These are phyloP conservation scores for Centropus unirufus DNA, from an alignment of 2,113 vertebrate genomes.

Conservation along the genomic window DNA sequence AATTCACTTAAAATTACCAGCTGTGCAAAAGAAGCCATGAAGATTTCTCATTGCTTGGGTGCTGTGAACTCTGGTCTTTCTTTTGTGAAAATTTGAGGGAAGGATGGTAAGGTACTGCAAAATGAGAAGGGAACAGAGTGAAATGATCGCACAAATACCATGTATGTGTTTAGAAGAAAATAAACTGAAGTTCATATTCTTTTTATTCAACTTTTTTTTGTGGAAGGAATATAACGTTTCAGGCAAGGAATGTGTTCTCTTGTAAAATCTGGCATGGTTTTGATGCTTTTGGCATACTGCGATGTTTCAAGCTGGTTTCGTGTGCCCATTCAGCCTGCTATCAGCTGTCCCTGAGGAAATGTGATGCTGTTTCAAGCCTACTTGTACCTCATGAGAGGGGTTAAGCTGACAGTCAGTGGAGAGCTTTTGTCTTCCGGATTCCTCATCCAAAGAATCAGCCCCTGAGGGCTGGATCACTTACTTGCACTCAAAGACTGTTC, in stretches of 20 bases:
- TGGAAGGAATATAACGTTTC: neutral
- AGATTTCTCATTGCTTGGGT: neutral
- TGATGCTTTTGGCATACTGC: neutral
- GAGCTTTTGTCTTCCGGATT: constrained; percentile 1
- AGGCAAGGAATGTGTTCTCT: neutral
- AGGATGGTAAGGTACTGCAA: neutral
- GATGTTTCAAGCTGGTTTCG: neutral
- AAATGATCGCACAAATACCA: neutral
- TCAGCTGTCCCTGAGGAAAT: neutral
- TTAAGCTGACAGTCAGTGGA: neutral
- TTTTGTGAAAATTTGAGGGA: neutral
- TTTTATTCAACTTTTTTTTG: neutral
- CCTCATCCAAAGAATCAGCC: neutral
- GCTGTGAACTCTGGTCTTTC: neutral
- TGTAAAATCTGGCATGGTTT: neutral
- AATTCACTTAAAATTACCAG: neutral
- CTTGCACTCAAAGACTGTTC: neutral
- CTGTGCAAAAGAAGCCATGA: neutral
- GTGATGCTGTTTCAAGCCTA: neutral
- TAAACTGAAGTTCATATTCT: accelerated
- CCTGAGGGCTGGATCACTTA: neutral
- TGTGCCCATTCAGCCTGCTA: neutral
- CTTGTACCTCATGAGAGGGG: neutral
- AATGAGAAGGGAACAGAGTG: neutral
- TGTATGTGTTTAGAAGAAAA: neutral